phyloP scores from a whole-genome alignment of 2,888 invertebrate genomes.

The Lasioglossum lativentre region DNA sequence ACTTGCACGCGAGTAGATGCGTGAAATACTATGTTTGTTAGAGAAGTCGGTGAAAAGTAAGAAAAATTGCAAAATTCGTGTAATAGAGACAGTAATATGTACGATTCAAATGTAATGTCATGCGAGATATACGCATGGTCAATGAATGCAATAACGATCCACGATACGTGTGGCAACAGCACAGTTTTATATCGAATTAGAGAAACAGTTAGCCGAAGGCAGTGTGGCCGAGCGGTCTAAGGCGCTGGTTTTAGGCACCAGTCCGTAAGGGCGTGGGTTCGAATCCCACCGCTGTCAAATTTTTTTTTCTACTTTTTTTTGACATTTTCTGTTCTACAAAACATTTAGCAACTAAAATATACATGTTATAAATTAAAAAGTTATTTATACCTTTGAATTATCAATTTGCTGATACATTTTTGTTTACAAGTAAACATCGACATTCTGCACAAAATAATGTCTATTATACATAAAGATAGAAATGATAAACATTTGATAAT shows the following conservation, averaged over 20 bases:
- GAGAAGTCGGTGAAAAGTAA: background rate
- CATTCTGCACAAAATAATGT: background rate
- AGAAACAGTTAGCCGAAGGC: conserved; percentile 75
- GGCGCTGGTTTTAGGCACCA: conserved; percentile 89
- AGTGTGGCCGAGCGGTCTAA: conserved; percentile 88
- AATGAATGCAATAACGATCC: background rate
- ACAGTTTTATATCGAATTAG: conserved; percentile 19
- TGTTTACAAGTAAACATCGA: background rate
- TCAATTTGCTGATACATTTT: background rate
- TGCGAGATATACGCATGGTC: background rate
- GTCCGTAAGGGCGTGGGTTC: conserved; percentile 88
- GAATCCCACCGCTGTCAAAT: conserved; percentile 87
- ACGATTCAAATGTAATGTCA: no score
- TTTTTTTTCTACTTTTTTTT: conserved; percentile 29
- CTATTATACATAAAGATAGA: background rate
- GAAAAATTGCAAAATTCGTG: background rate
- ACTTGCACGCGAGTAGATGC: background rate
- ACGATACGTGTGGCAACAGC: background rate
- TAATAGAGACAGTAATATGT: background rate
- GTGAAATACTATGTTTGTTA: background rate
- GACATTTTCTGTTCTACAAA: background rate
- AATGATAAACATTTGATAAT: background rate
- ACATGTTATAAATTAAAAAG: background rate
- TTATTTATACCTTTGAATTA: no score
- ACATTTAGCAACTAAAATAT: no score